phyloP scores from a whole-genome alignment of 2,113 vertebrate species.

The Brachyhypopomus gauderio region DNA sequence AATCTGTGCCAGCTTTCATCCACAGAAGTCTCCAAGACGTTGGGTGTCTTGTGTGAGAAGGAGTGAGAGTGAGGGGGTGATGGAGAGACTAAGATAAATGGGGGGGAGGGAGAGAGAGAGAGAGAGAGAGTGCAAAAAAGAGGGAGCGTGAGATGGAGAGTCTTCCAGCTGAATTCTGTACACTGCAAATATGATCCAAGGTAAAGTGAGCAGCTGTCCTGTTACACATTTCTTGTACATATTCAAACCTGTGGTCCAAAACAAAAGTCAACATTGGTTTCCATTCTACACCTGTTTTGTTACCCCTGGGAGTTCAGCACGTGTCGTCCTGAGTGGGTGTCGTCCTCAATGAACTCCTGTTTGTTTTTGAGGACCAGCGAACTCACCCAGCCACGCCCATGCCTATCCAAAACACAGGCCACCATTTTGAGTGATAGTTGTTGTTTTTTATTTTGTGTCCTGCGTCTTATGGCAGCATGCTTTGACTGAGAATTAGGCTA shows the following conservation, averaged over 20 bases:
- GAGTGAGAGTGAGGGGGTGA: background rate
- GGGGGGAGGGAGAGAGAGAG: too few relatives aligned
- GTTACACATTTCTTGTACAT: slow-evolving; percentile 53
- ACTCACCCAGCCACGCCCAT: background rate
- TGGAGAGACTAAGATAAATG: too few relatives aligned
- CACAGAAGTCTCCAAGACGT: too few relatives aligned
- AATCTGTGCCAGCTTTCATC: too few relatives aligned
- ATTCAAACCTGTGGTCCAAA: slow-evolving; percentile 47
- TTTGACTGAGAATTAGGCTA: too few relatives aligned
- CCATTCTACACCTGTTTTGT: slow-evolving; percentile 41
- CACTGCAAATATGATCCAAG: background rate
- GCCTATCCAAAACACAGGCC: too few relatives aligned
- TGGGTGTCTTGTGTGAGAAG: background rate
- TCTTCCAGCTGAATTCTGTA: background rate
- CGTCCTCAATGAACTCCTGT: background rate
- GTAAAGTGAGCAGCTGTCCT: background rate
- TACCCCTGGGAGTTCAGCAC: background rate
- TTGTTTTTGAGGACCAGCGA: background rate
- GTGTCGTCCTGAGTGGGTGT: slow-evolving; percentile 1
- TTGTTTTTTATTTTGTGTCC: too few relatives aligned
- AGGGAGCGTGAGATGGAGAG: background rate
- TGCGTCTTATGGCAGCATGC: background rate
- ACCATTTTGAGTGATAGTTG: too few relatives aligned
- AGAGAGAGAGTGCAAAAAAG: too few relatives aligned
- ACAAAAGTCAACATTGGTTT: slow-evolving; percentile 17